Evolutionary conservation across 2,113 vertebrate species (phyloP).

Genomic region (Triplophysa siluroides): DNA sequence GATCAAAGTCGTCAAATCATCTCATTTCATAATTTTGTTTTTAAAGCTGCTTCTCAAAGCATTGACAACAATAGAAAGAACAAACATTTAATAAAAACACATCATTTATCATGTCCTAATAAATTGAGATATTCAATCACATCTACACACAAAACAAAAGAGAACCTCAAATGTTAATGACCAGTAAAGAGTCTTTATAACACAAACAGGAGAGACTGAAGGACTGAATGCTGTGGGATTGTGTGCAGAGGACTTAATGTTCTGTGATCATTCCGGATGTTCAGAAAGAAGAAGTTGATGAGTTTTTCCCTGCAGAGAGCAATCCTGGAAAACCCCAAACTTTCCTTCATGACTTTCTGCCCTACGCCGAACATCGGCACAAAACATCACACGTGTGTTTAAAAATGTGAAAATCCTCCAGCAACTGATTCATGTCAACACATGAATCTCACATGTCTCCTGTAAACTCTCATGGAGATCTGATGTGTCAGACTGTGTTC

Average conservation of each 20-base stretch:
- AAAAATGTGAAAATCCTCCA: background rate
- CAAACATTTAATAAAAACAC: too few species aligned
- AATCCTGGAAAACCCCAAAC: conserved; percentile 74
- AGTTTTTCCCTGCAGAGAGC: conserved; percentile 59
- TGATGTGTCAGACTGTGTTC: background rate
- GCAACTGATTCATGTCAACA: background rate
- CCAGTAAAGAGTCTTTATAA: background rate
- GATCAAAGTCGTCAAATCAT: too few species aligned
- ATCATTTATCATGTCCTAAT: too few species aligned
- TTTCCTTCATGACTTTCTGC: conserved; percentile 58
- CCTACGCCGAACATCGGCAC: background rate
- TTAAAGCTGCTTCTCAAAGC: too few species aligned
- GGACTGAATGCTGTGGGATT: conserved; percentile 41
- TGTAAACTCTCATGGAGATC: background rate
- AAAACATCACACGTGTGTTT: background rate
- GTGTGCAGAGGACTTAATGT: conserved; percentile 44
- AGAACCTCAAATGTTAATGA: conserved; percentile 32
- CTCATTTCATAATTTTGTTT: too few species aligned
- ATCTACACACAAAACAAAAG: background rate
- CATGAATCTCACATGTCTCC: background rate
- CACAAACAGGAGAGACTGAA: conserved; percentile 32
- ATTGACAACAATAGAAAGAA: too few species aligned
- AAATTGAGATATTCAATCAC: background rate
- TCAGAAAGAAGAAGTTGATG: conserved; percentile 52
- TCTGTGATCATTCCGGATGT: conserved; percentile 33